Evolutionary conservation across 2,888 invertebrate species (phyloP).

Genomic region (Orchestes rusci): DNA sequence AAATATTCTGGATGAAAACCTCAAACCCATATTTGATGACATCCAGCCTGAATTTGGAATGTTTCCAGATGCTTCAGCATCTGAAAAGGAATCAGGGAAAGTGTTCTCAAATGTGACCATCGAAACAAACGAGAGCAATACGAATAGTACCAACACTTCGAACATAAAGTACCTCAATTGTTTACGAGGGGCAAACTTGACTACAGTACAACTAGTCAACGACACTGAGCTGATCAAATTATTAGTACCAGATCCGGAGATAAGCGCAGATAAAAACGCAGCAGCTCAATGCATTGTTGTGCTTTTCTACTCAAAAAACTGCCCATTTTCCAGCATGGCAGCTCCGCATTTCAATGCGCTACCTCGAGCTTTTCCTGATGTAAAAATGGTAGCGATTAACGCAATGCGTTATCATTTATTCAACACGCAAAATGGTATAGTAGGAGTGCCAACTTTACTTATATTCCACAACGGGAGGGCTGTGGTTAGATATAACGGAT

Average conservation of each 20-base stretch:
- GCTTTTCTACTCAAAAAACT: constrained; percentile 83
- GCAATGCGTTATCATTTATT: constrained; percentile 75
- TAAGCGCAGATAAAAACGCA: constrained; percentile 56
- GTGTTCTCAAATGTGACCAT: constrained; percentile 17
- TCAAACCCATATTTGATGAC: constrained; percentile 16
- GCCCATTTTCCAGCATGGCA: constrained; percentile 83
- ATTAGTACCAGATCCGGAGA: constrained; percentile 53
- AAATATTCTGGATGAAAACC: constrained; percentile 3
- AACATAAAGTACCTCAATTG: constrained; percentile 39
- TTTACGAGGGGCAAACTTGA: constrained; percentile 33
- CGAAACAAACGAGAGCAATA: constrained; percentile 20
- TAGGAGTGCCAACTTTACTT: constrained; percentile 82
- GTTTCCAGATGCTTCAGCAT: constrained; percentile 6
- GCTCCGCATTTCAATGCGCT: constrained; percentile 89
- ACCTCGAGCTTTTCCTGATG: constrained; percentile 76
- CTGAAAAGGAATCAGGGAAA: constrained; percentile 1
- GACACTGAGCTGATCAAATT: constrained; percentile 62
- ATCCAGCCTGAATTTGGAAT: constrained; percentile 15
- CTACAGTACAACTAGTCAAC: constrained; percentile 59
- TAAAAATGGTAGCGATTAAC: constrained; percentile 86
- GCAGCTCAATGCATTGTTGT: constrained; percentile 67
- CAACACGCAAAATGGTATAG: constrained; percentile 86
- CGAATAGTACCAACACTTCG: constrained; percentile 7
- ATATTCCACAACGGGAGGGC: constrained; percentile 85
- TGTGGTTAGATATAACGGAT: constrained; percentile 76